Percentiles rank a stretch among this genome's conserved stretches.
phyloP scores from a whole-genome alignment of 2,888 invertebrate genomes.

The Rapana venosa region DNA sequence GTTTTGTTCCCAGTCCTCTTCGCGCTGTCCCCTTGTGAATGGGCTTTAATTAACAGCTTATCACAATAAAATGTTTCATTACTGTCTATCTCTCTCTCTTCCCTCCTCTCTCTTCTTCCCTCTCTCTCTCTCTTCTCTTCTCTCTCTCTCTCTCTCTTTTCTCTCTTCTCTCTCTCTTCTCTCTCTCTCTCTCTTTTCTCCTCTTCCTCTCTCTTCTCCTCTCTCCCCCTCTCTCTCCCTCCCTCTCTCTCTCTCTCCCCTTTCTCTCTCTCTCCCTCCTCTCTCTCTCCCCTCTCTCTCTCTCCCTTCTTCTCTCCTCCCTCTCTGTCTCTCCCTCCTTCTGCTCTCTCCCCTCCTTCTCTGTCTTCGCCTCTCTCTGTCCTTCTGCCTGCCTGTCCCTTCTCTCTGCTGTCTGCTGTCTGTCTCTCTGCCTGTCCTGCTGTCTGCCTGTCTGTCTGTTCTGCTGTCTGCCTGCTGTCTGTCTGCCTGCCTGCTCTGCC shows the following conservation, averaged over 20 bases:
- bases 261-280: constrained; percentile 18
- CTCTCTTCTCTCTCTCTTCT: background rate
- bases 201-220: background rate
- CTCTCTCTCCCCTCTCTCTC: background rate
- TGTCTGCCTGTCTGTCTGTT: too few relatives aligned
- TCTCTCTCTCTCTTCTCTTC: too few relatives aligned
- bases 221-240: background rate
- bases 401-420: background rate
- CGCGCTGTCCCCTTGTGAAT: too few relatives aligned
- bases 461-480: too few relatives aligned
- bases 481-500: too few relatives aligned
- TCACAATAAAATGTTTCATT: too few relatives aligned
- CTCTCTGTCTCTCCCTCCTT: background rate
- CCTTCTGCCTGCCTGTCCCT: background rate
- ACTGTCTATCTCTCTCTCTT: background rate
- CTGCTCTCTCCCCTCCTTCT: background rate
- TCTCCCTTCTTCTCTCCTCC: too few relatives aligned
- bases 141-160: background rate
- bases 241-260: background rate
- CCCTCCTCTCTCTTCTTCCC: background rate
- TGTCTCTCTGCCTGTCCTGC: too few relatives aligned
- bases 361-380: too few relatives aligned
- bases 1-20: too few relatives aligned
- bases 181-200: background rate
- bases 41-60: too few relatives aligned